A percentile compares a stretch with the other conserved stretches of the same genome.
phyloP scores from a whole-genome alignment of 2,888 invertebrate species.

The Sphinx pinastri region DNA sequence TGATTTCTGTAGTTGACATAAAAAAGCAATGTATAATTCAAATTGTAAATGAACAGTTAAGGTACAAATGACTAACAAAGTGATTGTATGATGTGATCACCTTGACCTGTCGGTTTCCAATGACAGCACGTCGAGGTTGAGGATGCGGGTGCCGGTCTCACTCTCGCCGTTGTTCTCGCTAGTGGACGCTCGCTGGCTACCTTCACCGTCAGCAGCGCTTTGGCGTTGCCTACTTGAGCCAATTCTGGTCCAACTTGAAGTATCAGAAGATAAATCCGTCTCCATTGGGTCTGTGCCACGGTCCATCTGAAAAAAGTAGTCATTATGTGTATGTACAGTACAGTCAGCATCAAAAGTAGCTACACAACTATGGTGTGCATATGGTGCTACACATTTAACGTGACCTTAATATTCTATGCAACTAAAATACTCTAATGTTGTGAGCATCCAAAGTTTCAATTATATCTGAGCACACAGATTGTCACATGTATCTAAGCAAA shows the following conservation, averaged over 20 bases:
- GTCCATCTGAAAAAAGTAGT: conserved; percentile 80
- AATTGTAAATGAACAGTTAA: background rate
- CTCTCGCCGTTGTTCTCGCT: conserved; percentile 54
- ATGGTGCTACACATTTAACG: no score
- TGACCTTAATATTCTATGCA: no score
- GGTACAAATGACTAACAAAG: background rate
- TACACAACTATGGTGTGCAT: no score
- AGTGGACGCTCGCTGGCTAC: conserved; percentile 55
- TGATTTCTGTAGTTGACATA: conserved; percentile 54
- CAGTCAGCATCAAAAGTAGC: no score
- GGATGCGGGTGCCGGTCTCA: conserved; percentile 57
- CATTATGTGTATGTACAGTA: background rate
- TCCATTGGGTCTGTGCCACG: conserved; percentile 89
- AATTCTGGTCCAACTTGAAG: conserved; percentile 42
- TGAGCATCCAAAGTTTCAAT: no score
- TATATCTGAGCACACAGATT: no score
- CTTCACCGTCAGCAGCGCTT: conserved; percentile 40
- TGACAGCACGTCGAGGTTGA: conserved; percentile 70
- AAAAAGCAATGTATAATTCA: background rate
- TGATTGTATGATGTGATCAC: conserved; percentile 37
- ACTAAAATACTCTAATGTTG: no score
- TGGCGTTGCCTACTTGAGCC: conserved; percentile 11
- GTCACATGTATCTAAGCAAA: no score
- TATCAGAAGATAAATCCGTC: conserved; percentile 64
- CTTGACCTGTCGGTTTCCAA: conserved; percentile 60